Conservation (phyloP, 2,888 invertebrate species). For the Drosophila peninsularis region DNA sequence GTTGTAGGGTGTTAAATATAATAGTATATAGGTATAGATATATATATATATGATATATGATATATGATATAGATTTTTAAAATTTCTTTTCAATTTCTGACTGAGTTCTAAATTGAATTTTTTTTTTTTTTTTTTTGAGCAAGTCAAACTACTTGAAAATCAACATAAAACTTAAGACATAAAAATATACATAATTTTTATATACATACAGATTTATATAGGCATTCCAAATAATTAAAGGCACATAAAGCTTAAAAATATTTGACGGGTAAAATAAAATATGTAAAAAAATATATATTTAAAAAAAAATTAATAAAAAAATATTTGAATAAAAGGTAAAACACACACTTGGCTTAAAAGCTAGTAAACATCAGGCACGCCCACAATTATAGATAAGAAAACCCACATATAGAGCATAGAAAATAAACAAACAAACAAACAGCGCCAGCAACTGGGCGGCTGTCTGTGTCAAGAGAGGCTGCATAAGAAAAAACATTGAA, state of each 20-base stretch:
- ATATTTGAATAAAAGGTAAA: constrained; percentile 5
- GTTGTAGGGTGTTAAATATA: constrained; percentile 27
- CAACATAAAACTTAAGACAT: constrained; percentile 40
- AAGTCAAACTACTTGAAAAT: constrained; percentile 68
- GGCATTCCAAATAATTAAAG: constrained; percentile 56
- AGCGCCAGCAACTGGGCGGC: constrained; percentile 10
- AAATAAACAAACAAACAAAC: constrained; percentile 23
- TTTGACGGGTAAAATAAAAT: constrained; percentile 60
- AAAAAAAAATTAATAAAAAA: constrained; percentile 2
- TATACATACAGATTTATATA: constrained; percentile 34
- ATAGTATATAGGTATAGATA: not conserved
- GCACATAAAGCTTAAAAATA: constrained; percentile 50
- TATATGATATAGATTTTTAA: constrained; percentile 23
- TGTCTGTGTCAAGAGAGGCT: constrained; percentile 23
- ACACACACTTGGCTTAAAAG: constrained; percentile 28
- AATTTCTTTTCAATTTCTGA: constrained; percentile 18
- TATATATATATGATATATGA: constrained; percentile 1
- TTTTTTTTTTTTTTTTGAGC: constrained; percentile 58
- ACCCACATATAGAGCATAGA: constrained; percentile 47
- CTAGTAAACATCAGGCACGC: constrained; percentile 50
- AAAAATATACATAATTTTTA: constrained; percentile 28
- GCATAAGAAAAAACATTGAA: constrained; percentile 76
- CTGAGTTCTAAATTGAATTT: constrained; percentile 21
- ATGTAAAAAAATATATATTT: constrained; percentile 11
- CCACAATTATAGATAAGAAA: constrained; percentile 42